phyloP scores from a whole-genome alignment of 2,888 invertebrate species.

The Melolontha melolontha region DNA sequence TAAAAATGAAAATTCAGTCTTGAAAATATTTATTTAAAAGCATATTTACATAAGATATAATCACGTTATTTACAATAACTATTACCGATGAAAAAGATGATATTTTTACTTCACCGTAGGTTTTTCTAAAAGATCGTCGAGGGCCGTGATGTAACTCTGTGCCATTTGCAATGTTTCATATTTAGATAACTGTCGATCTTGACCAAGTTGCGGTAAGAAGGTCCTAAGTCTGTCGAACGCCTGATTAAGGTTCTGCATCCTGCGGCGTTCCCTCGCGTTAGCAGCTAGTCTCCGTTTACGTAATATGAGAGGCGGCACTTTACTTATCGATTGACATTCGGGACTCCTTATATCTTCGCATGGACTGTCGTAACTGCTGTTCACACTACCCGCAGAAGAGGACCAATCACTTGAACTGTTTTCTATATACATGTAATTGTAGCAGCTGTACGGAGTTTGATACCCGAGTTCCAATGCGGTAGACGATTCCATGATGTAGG shows the following conservation, averaged over 20 bases:
- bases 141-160: slow-evolving; percentile 91
- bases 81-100: background rate
- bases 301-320: slow-evolving; percentile 81
- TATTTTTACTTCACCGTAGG: slow-evolving; percentile 23
- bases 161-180: slow-evolving; percentile 98
- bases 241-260: slow-evolving; percentile 94
- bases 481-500: slow-evolving; percentile 19
- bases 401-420: slow-evolving; percentile 36
- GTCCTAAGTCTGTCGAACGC: slow-evolving; percentile 92
- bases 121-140: slow-evolving; percentile 80
- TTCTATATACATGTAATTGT: slow-evolving; percentile 49
- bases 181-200: slow-evolving; percentile 92
- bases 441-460: slow-evolving; percentile 46
- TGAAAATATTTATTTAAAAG: too few species aligned
- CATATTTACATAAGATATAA: slow-evolving; percentile 8
- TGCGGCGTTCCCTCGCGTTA: slow-evolving; percentile 88
- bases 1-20: too few species aligned
- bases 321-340: slow-evolving; percentile 52
- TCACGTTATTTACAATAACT: slow-evolving; percentile 7
- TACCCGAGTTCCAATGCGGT: slow-evolving; percentile 27
- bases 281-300: slow-evolving; percentile 88
- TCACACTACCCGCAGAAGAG: slow-evolving; percentile 21
- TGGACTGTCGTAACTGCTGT: slow-evolving; percentile 38
- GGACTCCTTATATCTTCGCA: slow-evolving; percentile 45
- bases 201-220: slow-evolving; percentile 91